These are phyloP conservation scores for Apamea monoglypha DNA, from an alignment of 2,888 invertebrate genomes.

Conservation along the genomic window DNA sequence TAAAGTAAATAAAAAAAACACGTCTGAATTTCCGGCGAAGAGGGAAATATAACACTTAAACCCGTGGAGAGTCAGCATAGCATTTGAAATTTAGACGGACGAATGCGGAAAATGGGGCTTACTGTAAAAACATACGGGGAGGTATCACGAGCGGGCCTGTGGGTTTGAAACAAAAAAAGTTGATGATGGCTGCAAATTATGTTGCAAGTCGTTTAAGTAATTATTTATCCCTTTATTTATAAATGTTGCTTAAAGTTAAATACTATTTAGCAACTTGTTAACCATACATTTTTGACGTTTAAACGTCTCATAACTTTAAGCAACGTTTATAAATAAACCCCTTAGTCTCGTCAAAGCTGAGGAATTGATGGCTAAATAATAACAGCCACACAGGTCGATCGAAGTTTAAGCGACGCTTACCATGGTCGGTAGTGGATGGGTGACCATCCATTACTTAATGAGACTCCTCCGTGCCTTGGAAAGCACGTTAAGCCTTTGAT, in stretches of 20 bases:
- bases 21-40: constrained; percentile 68
- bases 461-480: not conserved
- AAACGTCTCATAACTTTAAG: no score
- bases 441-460: not conserved
- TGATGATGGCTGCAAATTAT: not conserved
- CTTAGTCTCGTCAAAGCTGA: not conserved
- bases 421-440: not conserved
- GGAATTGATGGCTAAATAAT: not conserved
- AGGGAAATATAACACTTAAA: constrained; percentile 76
- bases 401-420: not conserved
- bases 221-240: no score
- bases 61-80: constrained; percentile 75
- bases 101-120: constrained; percentile 75
- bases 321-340: no score
- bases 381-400: not conserved
- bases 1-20: constrained; percentile 71
- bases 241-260: no score
- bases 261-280: no score
- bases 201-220: not conserved
- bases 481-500: not conserved
- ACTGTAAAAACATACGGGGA: constrained; percentile 67
- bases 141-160: constrained; percentile 19
- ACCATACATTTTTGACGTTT: no score
- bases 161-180: not conserved
- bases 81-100: constrained; percentile 80